Base-by-base conservation (phyloP, 2,113 vertebrate species). In the Hippocampus comes region DNA sequence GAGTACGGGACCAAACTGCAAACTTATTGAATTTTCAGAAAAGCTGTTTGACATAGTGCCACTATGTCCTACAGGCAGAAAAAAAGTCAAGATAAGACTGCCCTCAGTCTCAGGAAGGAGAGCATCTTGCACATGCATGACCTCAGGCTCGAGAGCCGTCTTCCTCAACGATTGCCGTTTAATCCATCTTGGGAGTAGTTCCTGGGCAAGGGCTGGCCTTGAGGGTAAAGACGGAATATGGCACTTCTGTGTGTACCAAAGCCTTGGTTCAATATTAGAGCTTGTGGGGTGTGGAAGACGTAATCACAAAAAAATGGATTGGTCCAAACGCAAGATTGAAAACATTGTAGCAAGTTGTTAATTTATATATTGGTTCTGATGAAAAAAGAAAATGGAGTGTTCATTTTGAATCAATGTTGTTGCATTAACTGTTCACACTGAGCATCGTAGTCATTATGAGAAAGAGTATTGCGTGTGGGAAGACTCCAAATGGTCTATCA, bases 91-190 rank as follows among this genome's bases (percentile, higher is more conserved):
- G 70, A 80, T 80, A 72, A 77, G 68, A 74, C 63, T 68, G 77
- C 70, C 72, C 79, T 72, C 25, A 5, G 70, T 78, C 73, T 84
- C 42, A 2, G 78, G 78, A 74, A 84, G 75, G 77, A 69, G 72
- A 42, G 74, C 46, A 27, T 63, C 63, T 72, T 72, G 63, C 80
- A 74, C 83, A 86, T 79, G 74, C 71, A 77, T 77, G 81, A 81
- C 84, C 75, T 71, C 27, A 21, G 74, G 85, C 63, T 51, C 0
- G 0, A 41, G 61, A 82, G 76, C 67, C 11, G 73, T 81, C 81
- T 87, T 84, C 78, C 80, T 83, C 76, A 76, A 82, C 43, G 70
- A 88, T 86, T 88, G 84, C 75, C 23, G 75, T 84, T 89, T 88
- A 89, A 89, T 91, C 88, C 86, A 86, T 88, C 70, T 84, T 53